Conservation (phyloP, 1,140 invertebrate species). For the Camponotus vicinus region DNA sequence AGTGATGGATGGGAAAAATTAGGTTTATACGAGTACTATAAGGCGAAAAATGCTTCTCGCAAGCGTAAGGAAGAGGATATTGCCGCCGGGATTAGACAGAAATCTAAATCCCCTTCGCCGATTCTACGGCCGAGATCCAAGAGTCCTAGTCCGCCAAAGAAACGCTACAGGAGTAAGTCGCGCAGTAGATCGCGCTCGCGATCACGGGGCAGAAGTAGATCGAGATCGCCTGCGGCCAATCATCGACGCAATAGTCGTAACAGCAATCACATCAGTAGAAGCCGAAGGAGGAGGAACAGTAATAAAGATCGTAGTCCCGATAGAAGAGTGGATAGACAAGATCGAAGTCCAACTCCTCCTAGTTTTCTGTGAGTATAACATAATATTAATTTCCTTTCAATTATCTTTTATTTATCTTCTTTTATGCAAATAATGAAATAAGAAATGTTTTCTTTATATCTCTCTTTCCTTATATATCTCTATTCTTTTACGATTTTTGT, state of each 20-base stretch:
- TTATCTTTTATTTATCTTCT: background rate
- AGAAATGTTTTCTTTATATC: background rate
- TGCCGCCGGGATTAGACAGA: slow-evolving; percentile 89
- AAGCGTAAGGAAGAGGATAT: slow-evolving; percentile 96
- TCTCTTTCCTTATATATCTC: background rate
- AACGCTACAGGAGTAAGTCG: slow-evolving; percentile 90
- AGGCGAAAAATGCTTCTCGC: slow-evolving; percentile 96
- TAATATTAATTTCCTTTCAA: background rate
- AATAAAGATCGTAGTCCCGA: slow-evolving; percentile 84
- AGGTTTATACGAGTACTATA: slow-evolving; percentile 98
- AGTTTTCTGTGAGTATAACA: slow-evolving; percentile 90
- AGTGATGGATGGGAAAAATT: slow-evolving; percentile 99
- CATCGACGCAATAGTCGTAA: slow-evolving; percentile 80
- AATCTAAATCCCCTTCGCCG: slow-evolving; percentile 91
- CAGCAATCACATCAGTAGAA: slow-evolving; percentile 79
- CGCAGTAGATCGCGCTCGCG: slow-evolving; percentile 86
- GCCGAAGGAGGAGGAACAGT: slow-evolving; percentile 82
- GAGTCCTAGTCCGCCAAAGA: slow-evolving; percentile 91
- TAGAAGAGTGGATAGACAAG: slow-evolving; percentile 82
- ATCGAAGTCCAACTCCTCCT: slow-evolving; percentile 92
- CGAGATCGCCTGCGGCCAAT: slow-evolving; percentile 87
- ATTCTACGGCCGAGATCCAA: slow-evolving; percentile 89
- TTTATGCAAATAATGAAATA: background rate
- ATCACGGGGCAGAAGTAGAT: slow-evolving; percentile 86
- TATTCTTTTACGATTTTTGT: background rate